Percentiles rank a stretch among this genome's conserved stretches.
Conservation (phyloP, 2,113 vertebrate species). For the Brachyistius frenatus region DNA sequence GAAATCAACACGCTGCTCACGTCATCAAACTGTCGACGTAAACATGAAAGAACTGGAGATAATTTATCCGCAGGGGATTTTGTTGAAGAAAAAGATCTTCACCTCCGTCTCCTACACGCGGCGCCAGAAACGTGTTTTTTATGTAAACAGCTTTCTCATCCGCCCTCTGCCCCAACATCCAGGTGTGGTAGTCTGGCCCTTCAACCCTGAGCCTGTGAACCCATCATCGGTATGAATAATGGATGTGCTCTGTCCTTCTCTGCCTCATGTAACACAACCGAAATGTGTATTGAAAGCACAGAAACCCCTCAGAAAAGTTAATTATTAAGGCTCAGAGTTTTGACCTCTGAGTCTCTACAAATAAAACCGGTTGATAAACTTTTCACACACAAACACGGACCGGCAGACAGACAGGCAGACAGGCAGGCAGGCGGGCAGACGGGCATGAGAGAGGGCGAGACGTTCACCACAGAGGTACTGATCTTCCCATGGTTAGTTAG, state of each 20-base stretch:
- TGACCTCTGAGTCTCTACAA: slow-evolving; percentile 7
- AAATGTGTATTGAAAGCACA: slow-evolving; percentile 12
- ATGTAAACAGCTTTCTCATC: neutral
- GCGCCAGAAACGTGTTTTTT: slow-evolving; percentile 14
- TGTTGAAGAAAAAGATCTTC: neutral
- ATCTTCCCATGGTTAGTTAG: neutral
- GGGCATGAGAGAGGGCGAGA: neutral
- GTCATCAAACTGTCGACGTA: slow-evolving; percentile 38
- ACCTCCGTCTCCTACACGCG: slow-evolving; percentile 5
- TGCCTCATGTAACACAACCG: slow-evolving; percentile 27
- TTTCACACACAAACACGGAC: slow-evolving; percentile 8
- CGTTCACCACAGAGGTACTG: slow-evolving; percentile 17
- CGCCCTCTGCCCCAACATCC: slow-evolving; percentile 21
- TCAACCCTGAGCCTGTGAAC: slow-evolving; percentile 46
- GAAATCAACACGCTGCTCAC: slow-evolving; percentile 47
- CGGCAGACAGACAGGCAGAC: neutral
- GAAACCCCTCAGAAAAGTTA: slow-evolving; percentile 33
- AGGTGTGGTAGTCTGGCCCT: slow-evolving; percentile 36
- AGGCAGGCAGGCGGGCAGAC: neutral
- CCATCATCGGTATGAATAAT: slow-evolving; percentile 66
- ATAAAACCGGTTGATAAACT: slow-evolving; percentile 35
- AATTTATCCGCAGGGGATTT: slow-evolving; percentile 48
- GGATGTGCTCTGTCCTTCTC: slow-evolving; percentile 21
- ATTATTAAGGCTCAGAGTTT: slow-evolving; percentile 50
- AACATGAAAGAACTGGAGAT: slow-evolving; percentile 31